Conservation (phyloP, 2,113 vertebrate genomes). For the Thermophis baileyi region DNA sequence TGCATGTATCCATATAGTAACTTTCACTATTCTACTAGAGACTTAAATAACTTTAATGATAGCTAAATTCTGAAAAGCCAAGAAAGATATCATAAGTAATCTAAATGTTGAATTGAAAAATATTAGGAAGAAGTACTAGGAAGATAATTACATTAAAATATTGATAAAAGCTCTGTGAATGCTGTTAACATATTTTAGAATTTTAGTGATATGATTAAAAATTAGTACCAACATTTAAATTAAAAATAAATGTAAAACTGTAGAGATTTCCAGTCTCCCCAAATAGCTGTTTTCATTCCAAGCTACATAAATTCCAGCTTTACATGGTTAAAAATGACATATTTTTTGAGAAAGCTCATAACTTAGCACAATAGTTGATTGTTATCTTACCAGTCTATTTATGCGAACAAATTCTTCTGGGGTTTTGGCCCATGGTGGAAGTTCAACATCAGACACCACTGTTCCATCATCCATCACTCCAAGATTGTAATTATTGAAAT, state of each 20-base stretch:
- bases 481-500: conserved; percentile 93
- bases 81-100: conserved; percentile 2
- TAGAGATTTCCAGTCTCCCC: background rate
- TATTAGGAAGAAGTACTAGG: background rate
- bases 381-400: conserved; percentile 88
- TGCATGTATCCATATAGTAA: background rate
- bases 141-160: background rate
- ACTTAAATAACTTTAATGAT: background rate
- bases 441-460: conserved; percentile 93
- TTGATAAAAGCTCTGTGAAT: background rate
- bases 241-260: background rate
- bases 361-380: conserved; percentile 46
- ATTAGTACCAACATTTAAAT: background rate
- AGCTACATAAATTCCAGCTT: conserved; percentile 6
- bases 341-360: conserved; percentile 31
- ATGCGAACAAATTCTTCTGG: conserved; percentile 96
- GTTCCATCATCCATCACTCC: conserved; percentile 97
- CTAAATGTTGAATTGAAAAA: background rate
- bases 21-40: background rate
- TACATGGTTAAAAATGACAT: background rate
- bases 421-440: conserved; percentile 97
- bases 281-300: background rate
- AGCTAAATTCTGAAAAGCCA: background rate
- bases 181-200: background rate
- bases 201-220: background rate